Percentiles rank a stretch among this genome's conserved stretches.
Evolutionary conservation across 2,888 invertebrate species (phyloP).

Genomic region (Parelbella ahira): DNA sequence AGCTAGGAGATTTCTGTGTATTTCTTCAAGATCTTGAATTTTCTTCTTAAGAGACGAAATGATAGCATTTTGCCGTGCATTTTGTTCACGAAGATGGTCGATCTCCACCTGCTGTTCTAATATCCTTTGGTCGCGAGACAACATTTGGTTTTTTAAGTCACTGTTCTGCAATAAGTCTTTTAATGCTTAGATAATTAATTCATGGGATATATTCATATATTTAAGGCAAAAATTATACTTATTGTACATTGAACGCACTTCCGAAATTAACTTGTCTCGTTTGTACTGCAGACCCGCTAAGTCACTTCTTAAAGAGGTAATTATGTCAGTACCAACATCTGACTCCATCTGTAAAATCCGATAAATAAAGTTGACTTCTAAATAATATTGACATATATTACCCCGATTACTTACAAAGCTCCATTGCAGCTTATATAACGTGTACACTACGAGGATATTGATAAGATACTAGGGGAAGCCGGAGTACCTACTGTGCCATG

Average conservation of each 20-base stretch:
- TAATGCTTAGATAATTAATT: too few species aligned
- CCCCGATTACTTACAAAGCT: slow-evolving; percentile 47
- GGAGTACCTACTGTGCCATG: slow-evolving; percentile 54
- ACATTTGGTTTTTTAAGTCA: slow-evolving; percentile 85
- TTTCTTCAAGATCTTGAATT: slow-evolving; percentile 88
- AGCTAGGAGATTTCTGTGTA: slow-evolving; percentile 85
- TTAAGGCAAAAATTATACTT: too few species aligned
- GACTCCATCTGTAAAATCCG: slow-evolving; percentile 76
- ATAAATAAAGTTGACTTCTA: too few species aligned
- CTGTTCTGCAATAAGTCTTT: slow-evolving; percentile 78
- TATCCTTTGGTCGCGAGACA: slow-evolving; percentile 85
- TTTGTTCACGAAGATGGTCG: slow-evolving; percentile 89
- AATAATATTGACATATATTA: too few species aligned
- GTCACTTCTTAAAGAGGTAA: slow-evolving; percentile 89
- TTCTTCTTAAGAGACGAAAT: slow-evolving; percentile 90
- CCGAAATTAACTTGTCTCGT: slow-evolving; percentile 87
- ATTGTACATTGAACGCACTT: slow-evolving; percentile 82
- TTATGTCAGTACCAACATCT: slow-evolving; percentile 82
- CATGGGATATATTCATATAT: too few species aligned
- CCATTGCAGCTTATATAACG: slow-evolving; percentile 35
- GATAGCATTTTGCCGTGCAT: slow-evolving; percentile 89
- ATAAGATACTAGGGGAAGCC: slow-evolving; percentile 37
- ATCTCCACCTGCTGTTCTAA: slow-evolving; percentile 89
- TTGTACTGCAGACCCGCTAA: slow-evolving; percentile 92
- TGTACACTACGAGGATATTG: slow-evolving; percentile 27